phyloP scores from a whole-genome alignment of 2,888 invertebrate genomes.

The Latrodectus hesperus region DNA sequence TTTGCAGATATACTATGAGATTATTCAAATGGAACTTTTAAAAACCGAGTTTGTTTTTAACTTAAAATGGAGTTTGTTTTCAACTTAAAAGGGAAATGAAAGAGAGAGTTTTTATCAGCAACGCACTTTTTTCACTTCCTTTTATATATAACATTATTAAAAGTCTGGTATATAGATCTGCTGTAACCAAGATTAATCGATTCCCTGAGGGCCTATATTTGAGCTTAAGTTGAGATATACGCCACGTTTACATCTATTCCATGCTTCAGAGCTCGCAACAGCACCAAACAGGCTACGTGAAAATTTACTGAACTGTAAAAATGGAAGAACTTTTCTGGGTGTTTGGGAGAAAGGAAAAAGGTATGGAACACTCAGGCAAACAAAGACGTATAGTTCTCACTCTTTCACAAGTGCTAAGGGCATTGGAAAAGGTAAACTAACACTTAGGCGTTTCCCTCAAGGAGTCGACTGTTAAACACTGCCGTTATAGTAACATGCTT shows the following conservation, averaged over 20 bases:
- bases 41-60: too few relatives aligned
- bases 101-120: too few relatives aligned
- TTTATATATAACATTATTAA: too few relatives aligned
- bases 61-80: too few relatives aligned
- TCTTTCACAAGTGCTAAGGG: slow-evolving; percentile 59
- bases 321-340: slow-evolving; percentile 53
- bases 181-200: not conserved
- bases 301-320: slow-evolving; percentile 64
- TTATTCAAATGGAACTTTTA: too few relatives aligned
- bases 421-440: slow-evolving; percentile 64
- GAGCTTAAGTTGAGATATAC: not conserved
- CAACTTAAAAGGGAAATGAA: too few relatives aligned
- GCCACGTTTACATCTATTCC: slow-evolving; percentile 56
- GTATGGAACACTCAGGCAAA: slow-evolving; percentile 47
- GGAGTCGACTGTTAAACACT: slow-evolving; percentile 57
- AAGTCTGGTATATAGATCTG: too few relatives aligned
- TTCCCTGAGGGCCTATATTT: slow-evolving; percentile 7
- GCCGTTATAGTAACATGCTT: slow-evolving; percentile 65
- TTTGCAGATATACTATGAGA: too few relatives aligned
- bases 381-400: slow-evolving; percentile 61
- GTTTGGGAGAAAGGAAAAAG: slow-evolving; percentile 11
- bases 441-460: slow-evolving; percentile 54
- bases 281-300: slow-evolving; percentile 32
- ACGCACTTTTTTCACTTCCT: too few relatives aligned
- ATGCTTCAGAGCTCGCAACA: slow-evolving; percentile 37